Base-by-base conservation (phyloP, 1,140 invertebrate genomes). In the Nasonia longicornis region DNA sequence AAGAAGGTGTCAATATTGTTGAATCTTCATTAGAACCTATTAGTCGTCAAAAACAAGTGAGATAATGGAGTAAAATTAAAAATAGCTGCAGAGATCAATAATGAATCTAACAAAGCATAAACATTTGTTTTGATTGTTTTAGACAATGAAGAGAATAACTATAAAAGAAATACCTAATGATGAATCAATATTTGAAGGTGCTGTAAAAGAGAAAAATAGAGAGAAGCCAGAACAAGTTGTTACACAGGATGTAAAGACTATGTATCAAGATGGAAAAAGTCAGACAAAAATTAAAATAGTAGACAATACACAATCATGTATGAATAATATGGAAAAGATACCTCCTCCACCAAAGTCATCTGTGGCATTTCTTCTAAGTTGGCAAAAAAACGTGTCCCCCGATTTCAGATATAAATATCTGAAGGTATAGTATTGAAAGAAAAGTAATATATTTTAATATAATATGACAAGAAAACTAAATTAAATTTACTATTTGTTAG, bases 41-140 rank as follows among this genome's bases (percentile, higher is more conserved):
- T 12, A 93, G 94, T 86, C 89, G 93, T 83, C 90, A 92, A 82
- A 94, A 93, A 14, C 94, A 94, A 88, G 93, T 94, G 90, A 83
- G 84, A 66, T 83, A 83, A 83, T 83, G 85, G 26, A 83, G 83
- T 83, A 86, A 29, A 69, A 82, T 84, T 82, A 4, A 66, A 64
- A 76, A 35, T 77, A 66, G 14, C 38, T 71, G 42, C 2, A 35
- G 22, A 7, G 35, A 70, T 58, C 20, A 8, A 48, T 29, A 48
- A 66, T 10, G 29, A 45, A 45, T 42, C 22, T 2, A 11, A 35
- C 45, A 42, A n/a, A 12, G 29, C 52, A 48, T 52, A 63, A 63
- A 72, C 48, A 72, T 63, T 69, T 64, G 74, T 84, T 83, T 77
- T 75, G 64, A 35, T 77, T 77, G 7, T 31, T 89, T 38, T 85